A percentile compares a stretch with the other conserved stretches of the same genome.
These are phyloP conservation scores for Caenorhabditis sp. DNA, from an alignment of 2,888 invertebrate genomes.

Conservation along the genomic window DNA sequence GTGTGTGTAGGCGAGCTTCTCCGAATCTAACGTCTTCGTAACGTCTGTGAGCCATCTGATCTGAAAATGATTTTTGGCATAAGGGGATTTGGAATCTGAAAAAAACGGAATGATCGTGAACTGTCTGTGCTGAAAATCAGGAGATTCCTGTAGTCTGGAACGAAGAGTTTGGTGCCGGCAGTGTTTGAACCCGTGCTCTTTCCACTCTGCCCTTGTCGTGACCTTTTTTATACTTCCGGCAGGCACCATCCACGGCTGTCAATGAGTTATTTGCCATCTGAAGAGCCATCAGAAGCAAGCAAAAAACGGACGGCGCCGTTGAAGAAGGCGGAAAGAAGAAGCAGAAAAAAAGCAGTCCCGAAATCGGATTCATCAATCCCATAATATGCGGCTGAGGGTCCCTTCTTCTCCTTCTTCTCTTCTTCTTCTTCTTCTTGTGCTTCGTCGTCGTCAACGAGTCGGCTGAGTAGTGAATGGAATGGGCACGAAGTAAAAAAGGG, in stretches of 20 bases:
- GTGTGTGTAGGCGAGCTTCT: not conserved
- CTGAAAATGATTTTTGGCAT: not conserved
- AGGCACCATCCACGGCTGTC: too few relatives aligned
- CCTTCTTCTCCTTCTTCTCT: slow-evolving; percentile 20
- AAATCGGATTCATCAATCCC: slow-evolving; percentile 54
- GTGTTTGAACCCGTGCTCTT: too few relatives aligned
- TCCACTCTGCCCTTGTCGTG: not conserved
- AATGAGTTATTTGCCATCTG: not conserved
- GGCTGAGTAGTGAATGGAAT: slow-evolving; percentile 50
- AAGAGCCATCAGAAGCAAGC: slow-evolving; percentile 7
- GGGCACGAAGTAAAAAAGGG: slow-evolving; percentile 47
- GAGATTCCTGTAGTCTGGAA: too few relatives aligned
- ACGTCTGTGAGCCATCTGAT: not conserved
- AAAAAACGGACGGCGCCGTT: slow-evolving; percentile 17
- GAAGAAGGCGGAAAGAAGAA: slow-evolving; percentile 13
- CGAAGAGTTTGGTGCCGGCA: too few relatives aligned
- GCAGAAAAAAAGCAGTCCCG: slow-evolving; percentile 32
- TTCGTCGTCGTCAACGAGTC: slow-evolving; percentile 50
- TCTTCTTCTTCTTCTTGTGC: slow-evolving; percentile 35
- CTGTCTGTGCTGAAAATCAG: too few relatives aligned
- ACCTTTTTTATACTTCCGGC: too few relatives aligned
- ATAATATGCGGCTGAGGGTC: slow-evolving; percentile 45
- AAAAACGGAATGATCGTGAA: too few relatives aligned
- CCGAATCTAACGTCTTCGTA: not conserved
- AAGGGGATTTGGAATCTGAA: not conserved